phyloP scores from a whole-genome alignment of 2,888 invertebrate species.

The Spodoptera picta region DNA sequence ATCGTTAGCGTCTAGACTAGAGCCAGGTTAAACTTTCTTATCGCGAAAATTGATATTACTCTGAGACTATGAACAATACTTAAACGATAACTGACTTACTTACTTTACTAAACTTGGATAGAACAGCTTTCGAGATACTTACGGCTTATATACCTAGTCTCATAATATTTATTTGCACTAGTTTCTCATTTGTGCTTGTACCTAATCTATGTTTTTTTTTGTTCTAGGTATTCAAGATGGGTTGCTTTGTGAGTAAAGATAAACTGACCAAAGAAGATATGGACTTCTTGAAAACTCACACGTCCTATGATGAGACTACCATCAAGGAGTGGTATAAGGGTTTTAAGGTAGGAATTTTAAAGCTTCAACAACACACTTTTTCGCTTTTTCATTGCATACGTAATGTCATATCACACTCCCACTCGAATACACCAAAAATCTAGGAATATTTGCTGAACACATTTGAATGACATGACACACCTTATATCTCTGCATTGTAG shows the following conservation, averaged over 20 bases:
- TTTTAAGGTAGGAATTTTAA: constrained; percentile 93
- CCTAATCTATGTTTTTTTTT: constrained; percentile 54
- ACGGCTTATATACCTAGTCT: neutral
- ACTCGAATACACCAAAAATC: no score
- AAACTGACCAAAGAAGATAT: constrained; percentile 99
- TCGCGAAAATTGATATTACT: constrained; percentile 22
- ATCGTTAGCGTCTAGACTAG: constrained; percentile 15
- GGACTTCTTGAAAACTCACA: constrained; percentile 99
- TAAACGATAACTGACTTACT: constrained; percentile 3
- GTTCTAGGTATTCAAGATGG: constrained; percentile 90
- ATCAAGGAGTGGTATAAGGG: constrained; percentile 99
- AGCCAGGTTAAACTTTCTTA: constrained; percentile 30
- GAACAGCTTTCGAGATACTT: constrained; percentile 2
- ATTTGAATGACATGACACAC: no score
- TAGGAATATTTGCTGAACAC: no score
- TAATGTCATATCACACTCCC: no score
- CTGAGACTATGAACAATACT: constrained; percentile 10
- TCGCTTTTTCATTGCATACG: no score
- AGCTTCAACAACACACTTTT: no score
- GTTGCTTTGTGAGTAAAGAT: constrained; percentile 98
- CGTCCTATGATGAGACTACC: constrained; percentile 99
- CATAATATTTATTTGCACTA: neutral
- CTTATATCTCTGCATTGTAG: no score
- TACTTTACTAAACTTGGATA: constrained; percentile 7
- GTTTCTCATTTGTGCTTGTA: neutral